Evolutionary conservation across 2,113 vertebrate species (phyloP), one percentile per base, ranked within the genome.

Genomic region (Lophotis ruficrista): DNA sequence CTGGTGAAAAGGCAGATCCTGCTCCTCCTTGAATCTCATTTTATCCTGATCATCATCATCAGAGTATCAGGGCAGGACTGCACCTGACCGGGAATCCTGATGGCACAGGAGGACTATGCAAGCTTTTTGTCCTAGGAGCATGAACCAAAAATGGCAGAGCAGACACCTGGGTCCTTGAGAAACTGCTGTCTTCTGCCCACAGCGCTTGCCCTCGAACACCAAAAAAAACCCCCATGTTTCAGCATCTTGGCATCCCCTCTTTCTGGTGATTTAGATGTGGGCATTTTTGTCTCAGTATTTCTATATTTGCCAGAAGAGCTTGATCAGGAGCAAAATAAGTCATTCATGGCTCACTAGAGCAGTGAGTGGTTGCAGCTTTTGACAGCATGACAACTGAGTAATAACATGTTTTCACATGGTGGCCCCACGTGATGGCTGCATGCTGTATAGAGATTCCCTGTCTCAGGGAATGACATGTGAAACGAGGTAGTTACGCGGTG

Each of bases 331-430:
- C 50, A 83, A 77, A 90, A 7, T 28, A 70, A 92, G 83, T 81
- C 10, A 69, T 83, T 90, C 66, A 70, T 81, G 76, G 93, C 94
- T 93, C 94, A 83, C 89, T 90, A 62, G 94, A 94, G 89, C 76
- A 83, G 71, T 54, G 76, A 92, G 51, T 28, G 37, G 50, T 80
- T 65, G 79, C 45, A 64, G 86, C 58, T 77, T 88, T 65, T 93
- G 86, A 86, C 86, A 94, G 62, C 0, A 0, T 90, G 91, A 81
- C 91, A 86, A 50, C 58, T 54, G 86, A 83, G 72, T 81, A 83
- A 90, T 89, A 77, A 31, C n/a, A 51, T 38, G 68, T 77, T 86
- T 90, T 94, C 95, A 86, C 79, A 25, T 61, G 94, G 71, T 50
- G 62, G 41, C 58, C n/a, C 71, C 15, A 3, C 1, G 7, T 93